Conservation (phyloP, 1,140 invertebrate genomes). For the Aporrectodea caliginosa region DNA sequence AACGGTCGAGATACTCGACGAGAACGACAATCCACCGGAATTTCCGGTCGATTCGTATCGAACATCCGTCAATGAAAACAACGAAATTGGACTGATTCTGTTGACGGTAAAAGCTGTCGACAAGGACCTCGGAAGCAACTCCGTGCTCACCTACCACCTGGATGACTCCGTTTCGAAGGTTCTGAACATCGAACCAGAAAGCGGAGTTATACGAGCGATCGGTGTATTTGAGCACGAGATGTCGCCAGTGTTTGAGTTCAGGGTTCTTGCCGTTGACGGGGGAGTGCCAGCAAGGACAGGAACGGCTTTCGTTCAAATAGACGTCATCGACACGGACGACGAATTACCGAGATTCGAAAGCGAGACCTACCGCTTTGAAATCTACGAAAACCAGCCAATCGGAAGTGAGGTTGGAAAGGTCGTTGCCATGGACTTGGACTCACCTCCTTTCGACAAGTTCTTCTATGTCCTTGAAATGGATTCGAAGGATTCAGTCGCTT, state of each 20-base stretch:
- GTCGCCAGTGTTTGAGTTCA: conserved; percentile 64
- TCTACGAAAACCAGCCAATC: conserved; percentile 46
- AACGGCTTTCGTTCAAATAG: conserved; percentile 38
- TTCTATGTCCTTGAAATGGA: conserved; percentile 1
- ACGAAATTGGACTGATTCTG: conserved; percentile 72
- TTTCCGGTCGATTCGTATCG: conserved; percentile 20
- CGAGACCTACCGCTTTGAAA: conserved; percentile 62
- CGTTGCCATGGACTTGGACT: conserved; percentile 78
- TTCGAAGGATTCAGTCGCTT: neutral
- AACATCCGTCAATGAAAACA: conserved; percentile 68
- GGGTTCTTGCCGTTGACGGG: conserved; percentile 45
- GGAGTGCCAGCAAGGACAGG: conserved; percentile 32
- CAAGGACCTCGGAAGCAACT: conserved; percentile 86
- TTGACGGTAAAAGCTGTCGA: conserved; percentile 79
- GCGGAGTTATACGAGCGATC: conserved; percentile 4
- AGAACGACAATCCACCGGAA: conserved; percentile 29
- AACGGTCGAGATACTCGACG: conserved; percentile 23
- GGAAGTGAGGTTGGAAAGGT: conserved; percentile 76
- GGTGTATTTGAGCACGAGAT: conserved; percentile 72
- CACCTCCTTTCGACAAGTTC: neutral
- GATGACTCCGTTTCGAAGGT: conserved; percentile 36
- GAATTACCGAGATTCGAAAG: conserved; percentile 65
- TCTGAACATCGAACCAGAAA: conserved; percentile 9
- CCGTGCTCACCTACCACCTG: conserved; percentile 82
- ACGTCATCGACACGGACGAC: conserved; percentile 42